phyloP scores from a whole-genome alignment of 2,113 vertebrate genomes.

The Fregetta grallaria region DNA sequence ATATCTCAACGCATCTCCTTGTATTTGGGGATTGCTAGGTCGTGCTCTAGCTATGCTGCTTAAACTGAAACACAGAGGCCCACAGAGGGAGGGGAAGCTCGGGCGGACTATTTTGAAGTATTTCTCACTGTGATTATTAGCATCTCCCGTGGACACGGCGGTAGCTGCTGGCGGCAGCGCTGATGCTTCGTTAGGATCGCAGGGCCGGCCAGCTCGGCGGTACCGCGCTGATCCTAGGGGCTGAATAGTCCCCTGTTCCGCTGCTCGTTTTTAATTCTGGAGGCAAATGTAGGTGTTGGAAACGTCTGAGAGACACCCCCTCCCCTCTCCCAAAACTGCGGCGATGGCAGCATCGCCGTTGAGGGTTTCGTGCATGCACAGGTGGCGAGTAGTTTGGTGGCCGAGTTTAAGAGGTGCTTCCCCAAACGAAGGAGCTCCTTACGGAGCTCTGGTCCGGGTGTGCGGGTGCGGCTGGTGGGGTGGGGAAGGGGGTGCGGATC shows the following conservation, averaged over 20 bases:
- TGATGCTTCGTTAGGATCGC: not conserved
- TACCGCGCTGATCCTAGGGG: not conserved
- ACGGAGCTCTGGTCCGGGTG: not conserved
- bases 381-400: not conserved
- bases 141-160: not conserved
- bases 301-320: not conserved
- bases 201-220: not conserved
- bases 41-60: not conserved
- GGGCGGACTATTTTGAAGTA: not conserved
- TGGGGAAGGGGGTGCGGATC: not conserved
- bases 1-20: not conserved
- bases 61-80: not conserved
- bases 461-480: not conserved
- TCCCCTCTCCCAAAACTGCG: not conserved
- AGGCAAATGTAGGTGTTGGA: not conserved
- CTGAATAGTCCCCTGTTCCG: not conserved
- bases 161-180: not conserved
- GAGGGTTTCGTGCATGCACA: not conserved
- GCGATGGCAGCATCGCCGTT: not conserved
- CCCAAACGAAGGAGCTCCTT: not conserved
- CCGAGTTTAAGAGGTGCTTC: not conserved
- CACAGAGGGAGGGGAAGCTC: not conserved
- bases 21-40: not conserved
- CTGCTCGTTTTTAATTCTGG: not conserved
- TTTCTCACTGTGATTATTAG: not conserved